Evolutionary conservation across 2,797 vertebrate species (phyloP), one percentile per base, ranked within the genome.

Genomic region (Trachops cirrhosus): DNA sequence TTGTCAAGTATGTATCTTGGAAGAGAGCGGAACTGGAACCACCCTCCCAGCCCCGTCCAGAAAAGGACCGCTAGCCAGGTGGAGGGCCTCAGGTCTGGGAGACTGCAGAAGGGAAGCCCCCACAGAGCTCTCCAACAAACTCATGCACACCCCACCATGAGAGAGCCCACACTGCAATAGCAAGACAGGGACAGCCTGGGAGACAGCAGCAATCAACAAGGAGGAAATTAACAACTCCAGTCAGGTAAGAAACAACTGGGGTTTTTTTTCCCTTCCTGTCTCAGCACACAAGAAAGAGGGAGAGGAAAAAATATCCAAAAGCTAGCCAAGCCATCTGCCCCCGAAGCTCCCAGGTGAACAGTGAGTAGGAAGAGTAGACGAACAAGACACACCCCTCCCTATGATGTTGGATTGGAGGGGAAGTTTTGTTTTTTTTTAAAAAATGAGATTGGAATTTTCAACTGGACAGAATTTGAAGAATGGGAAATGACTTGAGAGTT

Each of bases 401-500:
- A 3, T 2, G 21, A 74, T 32, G 18, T 26, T 59, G 39, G 29
- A 32, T 14, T 14, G 59, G 48, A 54, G 54, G 39, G 39, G 67
- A 77, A 86, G 34, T 68, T 86, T 39, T 79, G 5, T n/a, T n/a
- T n/a, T n/a, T n/a, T n/a, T n/a, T n/a, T 94, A 19, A 86, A 68
- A 86, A 19, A 80, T 1, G 21, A 62, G 54, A 48, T 9, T 62
- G 39, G 26, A 44, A 50, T 92, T 96, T 92, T 92, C 85, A 88
- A 77, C 67, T 32, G 24, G 59, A 67, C 22, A 71, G 93, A 93
- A 93, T 82, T 32, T 75, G 73, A 93, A 68, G 85, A 93, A 89
- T 46, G 52, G 52, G 32, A 95, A 96, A 73, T 92, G 88, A 77
- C 91, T 92, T 62, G 74, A 92, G 86, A 88, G 34, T 39, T 52